Evolutionary conservation across 2,888 invertebrate genomes (phyloP).

Genomic region (Acanthosepion pharaonis): DNA sequence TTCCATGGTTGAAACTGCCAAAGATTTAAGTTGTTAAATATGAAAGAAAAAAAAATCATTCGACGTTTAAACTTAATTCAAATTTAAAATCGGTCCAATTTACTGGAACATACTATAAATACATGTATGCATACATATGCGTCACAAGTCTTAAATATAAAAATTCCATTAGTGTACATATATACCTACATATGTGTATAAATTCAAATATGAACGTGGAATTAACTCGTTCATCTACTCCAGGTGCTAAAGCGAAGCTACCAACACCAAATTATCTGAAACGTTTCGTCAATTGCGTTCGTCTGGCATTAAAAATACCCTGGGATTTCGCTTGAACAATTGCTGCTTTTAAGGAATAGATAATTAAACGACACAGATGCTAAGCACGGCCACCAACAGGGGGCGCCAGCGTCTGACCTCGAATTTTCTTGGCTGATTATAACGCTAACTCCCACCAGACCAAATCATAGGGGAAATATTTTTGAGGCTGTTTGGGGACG

Average conservation of each 20-base stretch:
- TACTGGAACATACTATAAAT: too few species aligned
- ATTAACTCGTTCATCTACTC: neutral
- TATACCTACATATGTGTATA: neutral
- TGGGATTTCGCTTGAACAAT: neutral
- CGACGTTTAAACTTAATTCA: too few species aligned
- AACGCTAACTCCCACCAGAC: neutral
- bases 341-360: neutral
- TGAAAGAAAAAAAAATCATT: too few species aligned
- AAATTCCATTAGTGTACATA: neutral
- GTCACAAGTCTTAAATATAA: too few species aligned
- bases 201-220: neutral
- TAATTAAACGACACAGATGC: neutral
- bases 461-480: neutral
- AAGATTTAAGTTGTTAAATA: too few species aligned
- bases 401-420: neutral
- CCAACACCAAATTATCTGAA: neutral
- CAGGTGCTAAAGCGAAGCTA: neutral
- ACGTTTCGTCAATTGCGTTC: neutral
- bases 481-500: neutral
- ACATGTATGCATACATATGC: too few species aligned
- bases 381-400: neutral
- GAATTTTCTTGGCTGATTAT: neutral
- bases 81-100: too few species aligned
- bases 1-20: too few species aligned
- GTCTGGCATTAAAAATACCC: neutral